A percentile compares a stretch with the other conserved stretches of the same genome.
Conservation (phyloP, 1,140 invertebrate genomes). For the Caenorhabditis remanei region DNA sequence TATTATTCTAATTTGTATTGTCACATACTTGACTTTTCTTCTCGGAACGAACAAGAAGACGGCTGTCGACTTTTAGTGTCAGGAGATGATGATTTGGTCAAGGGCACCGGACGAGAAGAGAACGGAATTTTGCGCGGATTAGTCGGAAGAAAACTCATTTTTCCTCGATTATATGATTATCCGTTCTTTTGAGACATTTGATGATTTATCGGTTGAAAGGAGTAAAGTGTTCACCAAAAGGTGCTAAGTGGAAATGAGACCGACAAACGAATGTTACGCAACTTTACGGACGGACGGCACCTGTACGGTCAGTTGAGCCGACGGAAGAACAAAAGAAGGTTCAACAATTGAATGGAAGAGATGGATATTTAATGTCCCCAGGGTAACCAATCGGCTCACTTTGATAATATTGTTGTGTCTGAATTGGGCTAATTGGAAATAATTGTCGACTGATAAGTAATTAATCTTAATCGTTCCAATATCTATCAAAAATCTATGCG, state of each 20-base stretch:
- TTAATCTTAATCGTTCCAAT: constrained; percentile 36
- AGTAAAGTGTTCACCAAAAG: not conserved
- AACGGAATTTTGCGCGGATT: constrained; percentile 50
- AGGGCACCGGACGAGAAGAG: constrained; percentile 24
- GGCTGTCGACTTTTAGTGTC: constrained; percentile 52
- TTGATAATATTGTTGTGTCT: constrained; percentile 30
- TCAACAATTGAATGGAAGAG: not conserved
- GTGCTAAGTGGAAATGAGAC: constrained; percentile 14
- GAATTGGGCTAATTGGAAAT: not conserved
- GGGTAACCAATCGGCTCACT: constrained; percentile 9
- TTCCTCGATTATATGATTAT: constrained; percentile 52
- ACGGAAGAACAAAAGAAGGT: not conserved
- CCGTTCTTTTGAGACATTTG: constrained; percentile 19
- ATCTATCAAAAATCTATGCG: constrained; percentile 12
- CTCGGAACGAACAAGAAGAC: not conserved
- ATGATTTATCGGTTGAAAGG: constrained; percentile 15
- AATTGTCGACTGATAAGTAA: constrained; percentile 44
- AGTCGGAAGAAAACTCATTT: constrained; percentile 3
- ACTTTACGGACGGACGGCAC: not conserved
- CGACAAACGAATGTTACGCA: constrained; percentile 50
- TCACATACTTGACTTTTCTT: constrained; percentile 51
- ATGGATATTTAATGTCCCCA: not conserved
- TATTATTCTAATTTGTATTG: constrained; percentile 57
- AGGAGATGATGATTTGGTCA: constrained; percentile 51
- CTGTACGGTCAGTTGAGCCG: not conserved